Base-by-base conservation (phyloP, 2,113 vertebrate genomes). In the Callorhinus ursinus region DNA sequence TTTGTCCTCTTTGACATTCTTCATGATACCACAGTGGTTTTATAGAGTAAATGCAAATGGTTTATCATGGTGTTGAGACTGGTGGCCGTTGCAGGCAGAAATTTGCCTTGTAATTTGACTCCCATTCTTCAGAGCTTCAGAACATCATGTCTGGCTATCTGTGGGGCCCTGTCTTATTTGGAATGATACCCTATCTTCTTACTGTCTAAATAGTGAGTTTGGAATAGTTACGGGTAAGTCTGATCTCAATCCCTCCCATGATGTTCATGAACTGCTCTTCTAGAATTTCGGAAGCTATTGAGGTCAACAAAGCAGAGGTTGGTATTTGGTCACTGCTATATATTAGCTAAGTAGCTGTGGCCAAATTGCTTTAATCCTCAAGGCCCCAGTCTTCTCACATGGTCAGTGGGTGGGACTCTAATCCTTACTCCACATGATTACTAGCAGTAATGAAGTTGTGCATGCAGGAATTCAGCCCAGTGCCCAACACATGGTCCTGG, bases 311-410 rank as follows among this genome's bases (percentile, higher is more conserved):
- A 92, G 26, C 19, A 51, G 31, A 67, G 10, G 15, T 39, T 77
- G 57, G n/a, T 21, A 33, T 57, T 55, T 59, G 81, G 55, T 88
- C 19, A 31, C 2, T 76, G 33, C 14, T 33, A 0, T 83, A 33
- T 72, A 16, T 88, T 93, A 72, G 36, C 22, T 82, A 76, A 77
- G 24, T 59, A 42, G 59, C 88, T 79, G 36, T 90, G 63, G 86
- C 36, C 16, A 4, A 61, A 36, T 74, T 95, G 22, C 49, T 79
- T 79, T 57, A 33, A 31, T 57, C n/a, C 19, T 22, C 18, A 88
- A 67, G 46, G 18, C 26, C 22, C 94, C 19, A 11, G 15, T 72
- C 36, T 82, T 95, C 33, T 69, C 36, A 21, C 7, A 5, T 39
- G 51, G 22, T 24, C 57, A 24, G 0, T 53, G 57, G 9, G 10